phyloP scores from a whole-genome alignment of 2,888 invertebrate species.

The Elegia similella region DNA sequence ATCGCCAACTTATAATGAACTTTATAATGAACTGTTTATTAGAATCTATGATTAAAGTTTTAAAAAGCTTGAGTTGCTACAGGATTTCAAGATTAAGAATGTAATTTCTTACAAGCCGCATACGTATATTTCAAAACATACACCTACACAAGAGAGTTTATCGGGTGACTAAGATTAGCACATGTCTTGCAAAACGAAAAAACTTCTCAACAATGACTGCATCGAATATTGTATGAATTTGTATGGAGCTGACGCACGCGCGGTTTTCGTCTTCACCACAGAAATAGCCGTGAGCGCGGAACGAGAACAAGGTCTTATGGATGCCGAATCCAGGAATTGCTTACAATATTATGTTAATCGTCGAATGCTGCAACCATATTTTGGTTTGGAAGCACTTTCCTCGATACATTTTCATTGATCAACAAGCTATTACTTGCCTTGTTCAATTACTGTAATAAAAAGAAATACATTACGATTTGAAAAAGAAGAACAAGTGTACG shows the following conservation, averaged over 20 bases:
- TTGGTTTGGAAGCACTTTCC: no score
- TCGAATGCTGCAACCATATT: background rate
- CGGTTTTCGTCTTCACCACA: slow-evolving; percentile 40
- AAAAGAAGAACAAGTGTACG: no score
- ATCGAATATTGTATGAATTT: slow-evolving; percentile 28
- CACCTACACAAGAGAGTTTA: background rate
- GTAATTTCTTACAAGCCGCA: no score
- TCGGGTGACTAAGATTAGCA: slow-evolving; percentile 7
- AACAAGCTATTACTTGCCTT: no score
- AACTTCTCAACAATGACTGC: slow-evolving; percentile 8
- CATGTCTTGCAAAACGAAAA: background rate
- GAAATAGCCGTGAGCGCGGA: slow-evolving; percentile 42
- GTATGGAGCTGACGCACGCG: slow-evolving; percentile 36
- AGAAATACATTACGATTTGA: no score
- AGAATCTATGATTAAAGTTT: no score
- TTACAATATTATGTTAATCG: slow-evolving; percentile 13
- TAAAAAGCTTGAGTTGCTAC: no score
- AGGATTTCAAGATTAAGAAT: background rate
- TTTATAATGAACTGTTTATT: no score
- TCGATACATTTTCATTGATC: no score
- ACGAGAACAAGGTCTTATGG: slow-evolving; percentile 40
- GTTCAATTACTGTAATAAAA: no score
- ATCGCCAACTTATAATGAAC: no score
- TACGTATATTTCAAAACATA: no score
- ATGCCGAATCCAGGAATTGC: slow-evolving; percentile 38